Evolutionary conservation across 2,888 invertebrate species (phyloP).

Genomic region (Tipula vernalis): DNA sequence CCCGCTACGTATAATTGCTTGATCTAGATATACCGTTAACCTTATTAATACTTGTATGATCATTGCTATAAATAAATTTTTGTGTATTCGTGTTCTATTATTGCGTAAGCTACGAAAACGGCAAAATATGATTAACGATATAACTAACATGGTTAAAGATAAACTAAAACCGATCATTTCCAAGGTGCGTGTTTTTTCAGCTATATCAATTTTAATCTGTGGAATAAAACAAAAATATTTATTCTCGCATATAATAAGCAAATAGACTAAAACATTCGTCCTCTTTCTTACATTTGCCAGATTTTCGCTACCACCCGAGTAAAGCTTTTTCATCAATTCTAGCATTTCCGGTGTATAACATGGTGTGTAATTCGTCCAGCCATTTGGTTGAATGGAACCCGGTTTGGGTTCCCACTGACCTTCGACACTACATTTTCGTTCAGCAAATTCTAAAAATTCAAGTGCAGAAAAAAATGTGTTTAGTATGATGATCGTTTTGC

Average conservation of each 20-base stretch:
- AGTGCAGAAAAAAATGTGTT: conserved; percentile 10
- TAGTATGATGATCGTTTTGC: background rate
- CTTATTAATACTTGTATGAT: conserved; percentile 61
- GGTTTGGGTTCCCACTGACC: conserved; percentile 57
- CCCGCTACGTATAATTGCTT: conserved; percentile 40
- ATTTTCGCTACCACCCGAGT: conserved; percentile 39
- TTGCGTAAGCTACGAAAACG: conserved; percentile 68
- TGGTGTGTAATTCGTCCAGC: conserved; percentile 75
- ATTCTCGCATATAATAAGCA: no score
- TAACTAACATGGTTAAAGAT: conserved; percentile 59
- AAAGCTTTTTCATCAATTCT: conserved; percentile 49
- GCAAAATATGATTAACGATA: conserved; percentile 70
- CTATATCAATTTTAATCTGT: conserved; percentile 54
- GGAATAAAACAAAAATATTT: conserved; percentile 19
- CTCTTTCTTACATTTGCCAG: conserved; percentile 33
- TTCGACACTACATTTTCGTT: conserved; percentile 50
- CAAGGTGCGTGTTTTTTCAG: conserved; percentile 55
- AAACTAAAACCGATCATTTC: conserved; percentile 76
- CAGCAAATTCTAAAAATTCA: conserved; percentile 48
- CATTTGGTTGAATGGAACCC: conserved; percentile 35
- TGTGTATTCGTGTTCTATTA: conserved; percentile 73
- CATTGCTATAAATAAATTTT: conserved; percentile 73
- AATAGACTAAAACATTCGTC: no score
- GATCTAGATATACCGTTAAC: conserved; percentile 62
- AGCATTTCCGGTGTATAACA: conserved; percentile 63